phyloP scores from a whole-genome alignment of 2,113 vertebrate genomes.

The Athene noctua region DNA sequence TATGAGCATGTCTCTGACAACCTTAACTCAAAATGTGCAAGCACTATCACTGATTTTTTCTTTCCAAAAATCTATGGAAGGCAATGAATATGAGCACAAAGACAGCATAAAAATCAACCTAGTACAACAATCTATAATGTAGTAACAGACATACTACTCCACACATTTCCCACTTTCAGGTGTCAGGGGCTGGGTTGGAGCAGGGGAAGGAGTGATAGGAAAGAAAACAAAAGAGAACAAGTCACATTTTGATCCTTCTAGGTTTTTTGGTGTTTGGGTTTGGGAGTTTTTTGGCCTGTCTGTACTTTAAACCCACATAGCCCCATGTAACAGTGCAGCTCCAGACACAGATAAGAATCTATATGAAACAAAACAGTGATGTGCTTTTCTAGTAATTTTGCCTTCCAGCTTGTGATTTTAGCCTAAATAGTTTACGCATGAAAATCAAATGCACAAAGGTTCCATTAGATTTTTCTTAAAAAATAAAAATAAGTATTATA shows the following conservation, averaged over 20 bases:
- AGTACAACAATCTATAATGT: accelerated
- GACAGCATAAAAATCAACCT: neutral
- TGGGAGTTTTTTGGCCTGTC: accelerated
- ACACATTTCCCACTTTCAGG: neutral
- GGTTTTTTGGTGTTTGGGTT: neutral
- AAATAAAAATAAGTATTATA: neutral
- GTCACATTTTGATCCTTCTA: neutral
- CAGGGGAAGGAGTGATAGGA: accelerated
- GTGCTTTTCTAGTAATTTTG: neutral
- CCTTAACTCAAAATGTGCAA: neutral
- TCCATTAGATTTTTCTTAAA: neutral
- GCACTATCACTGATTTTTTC: neutral
- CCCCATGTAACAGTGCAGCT: neutral
- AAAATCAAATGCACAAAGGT: neutral
- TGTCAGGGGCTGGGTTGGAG: too few relatives aligned
- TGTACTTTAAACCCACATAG: neutral
- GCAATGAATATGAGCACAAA: neutral
- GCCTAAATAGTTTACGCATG: neutral
- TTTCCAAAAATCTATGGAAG: neutral
- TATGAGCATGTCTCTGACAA: neutral
- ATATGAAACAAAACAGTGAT: neutral
- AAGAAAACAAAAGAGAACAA: neutral
- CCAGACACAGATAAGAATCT: neutral
- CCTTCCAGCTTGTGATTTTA: neutral
- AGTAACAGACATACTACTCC: neutral